phyloP scores from a whole-genome alignment of 2,797 vertebrate species.

The Discoglossus pictus region DNA sequence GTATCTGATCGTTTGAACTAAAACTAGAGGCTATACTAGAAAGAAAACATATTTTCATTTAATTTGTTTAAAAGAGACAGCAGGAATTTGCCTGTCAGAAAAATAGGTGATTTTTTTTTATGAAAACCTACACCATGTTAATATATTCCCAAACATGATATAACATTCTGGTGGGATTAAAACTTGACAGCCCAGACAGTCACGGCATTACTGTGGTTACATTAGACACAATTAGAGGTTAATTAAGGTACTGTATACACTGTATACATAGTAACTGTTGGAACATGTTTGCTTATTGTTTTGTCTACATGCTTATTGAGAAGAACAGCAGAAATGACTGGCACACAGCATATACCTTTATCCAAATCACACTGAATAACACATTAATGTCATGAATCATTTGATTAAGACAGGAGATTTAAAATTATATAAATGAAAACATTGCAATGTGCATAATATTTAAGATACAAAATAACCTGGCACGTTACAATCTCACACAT shows the following conservation, averaged over 20 bases:
- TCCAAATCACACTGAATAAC: constrained; percentile 9
- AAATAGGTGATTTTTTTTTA: too few species aligned
- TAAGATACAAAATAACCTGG: too few species aligned
- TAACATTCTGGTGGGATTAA: too few species aligned
- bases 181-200: constrained; percentile 14
- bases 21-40: too few species aligned
- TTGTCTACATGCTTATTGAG: not conserved
- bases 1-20: too few species aligned
- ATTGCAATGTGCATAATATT: too few species aligned
- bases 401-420: constrained; percentile 4
- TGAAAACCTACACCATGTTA: too few species aligned
- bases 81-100: too few species aligned
- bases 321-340: constrained; percentile 1
- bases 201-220: not conserved
- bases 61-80: too few species aligned
- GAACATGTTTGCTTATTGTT: constrained; percentile 15
- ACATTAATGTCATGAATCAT: not conserved
- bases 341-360: constrained; percentile 13
- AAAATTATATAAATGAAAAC: constrained; percentile 13
- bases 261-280: not conserved
- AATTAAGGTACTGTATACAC: constrained; percentile 35
- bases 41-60: too few species aligned
- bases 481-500: too few species aligned
- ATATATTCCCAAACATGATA: too few species aligned
- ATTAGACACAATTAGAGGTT: constrained; percentile 29